A percentile compares a stretch with the other conserved stretches of the same genome.
Evolutionary conservation across 2,888 invertebrate species (phyloP).

Genomic region (Drosophila atripex): DNA sequence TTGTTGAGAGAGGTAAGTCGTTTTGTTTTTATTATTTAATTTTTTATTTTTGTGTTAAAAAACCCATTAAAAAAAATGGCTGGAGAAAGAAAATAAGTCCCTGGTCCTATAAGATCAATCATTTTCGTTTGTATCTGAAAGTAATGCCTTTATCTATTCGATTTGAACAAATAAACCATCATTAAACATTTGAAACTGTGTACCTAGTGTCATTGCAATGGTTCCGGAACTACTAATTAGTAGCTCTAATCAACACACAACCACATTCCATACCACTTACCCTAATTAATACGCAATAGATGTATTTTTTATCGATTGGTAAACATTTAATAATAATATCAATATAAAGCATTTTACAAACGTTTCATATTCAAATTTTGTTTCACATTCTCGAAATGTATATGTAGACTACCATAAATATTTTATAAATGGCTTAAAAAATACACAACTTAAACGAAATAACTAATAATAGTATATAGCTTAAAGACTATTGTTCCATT

Average conservation of each 20-base stretch:
- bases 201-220: neutral
- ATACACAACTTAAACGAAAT: conserved; percentile 38
- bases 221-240: neutral
- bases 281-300: neutral
- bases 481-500: conserved; percentile 39
- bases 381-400: conserved; percentile 60
- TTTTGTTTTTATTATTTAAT: neutral
- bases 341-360: conserved; percentile 77
- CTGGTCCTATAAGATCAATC: neutral
- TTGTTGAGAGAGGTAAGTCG: conserved; percentile 93
- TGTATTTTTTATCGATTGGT: conserved; percentile 45
- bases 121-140: neutral
- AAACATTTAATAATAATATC: conserved; percentile 75
- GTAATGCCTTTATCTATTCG: conserved; percentile 8
- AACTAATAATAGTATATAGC: conserved; percentile 42
- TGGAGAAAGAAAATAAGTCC: neutral
- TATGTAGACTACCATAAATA: conserved; percentile 49
- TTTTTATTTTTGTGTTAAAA: neutral
- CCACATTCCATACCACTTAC: neutral
- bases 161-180: neutral
- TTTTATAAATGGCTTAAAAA: conserved; percentile 45
- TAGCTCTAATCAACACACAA: neutral
- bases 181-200: neutral
- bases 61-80: neutral
- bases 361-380: conserved; percentile 58